Percentiles rank a stretch among this genome's conserved stretches.
Evolutionary conservation across 2,797 vertebrate genomes (phyloP).

Genomic region (Chanos chanos): DNA sequence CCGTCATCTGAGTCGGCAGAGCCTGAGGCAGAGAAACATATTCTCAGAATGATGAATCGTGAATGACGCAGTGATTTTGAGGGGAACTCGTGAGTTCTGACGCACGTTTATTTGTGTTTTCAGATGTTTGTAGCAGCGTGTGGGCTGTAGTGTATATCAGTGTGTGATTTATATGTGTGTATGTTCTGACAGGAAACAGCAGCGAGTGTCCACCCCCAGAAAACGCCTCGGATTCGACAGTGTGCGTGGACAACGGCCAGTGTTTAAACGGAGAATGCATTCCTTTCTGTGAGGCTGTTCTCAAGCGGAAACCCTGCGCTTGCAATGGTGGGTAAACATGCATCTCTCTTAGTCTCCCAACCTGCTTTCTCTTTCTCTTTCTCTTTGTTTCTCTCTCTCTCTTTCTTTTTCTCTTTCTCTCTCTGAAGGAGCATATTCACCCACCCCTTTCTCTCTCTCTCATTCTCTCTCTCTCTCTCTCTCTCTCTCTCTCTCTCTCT

Average conservation of each 20-base stretch:
- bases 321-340: slow-evolving; percentile 80
- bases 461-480: not conserved
- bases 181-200: slow-evolving; percentile 73
- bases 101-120: too few species aligned
- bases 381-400: too few species aligned
- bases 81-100: too few species aligned
- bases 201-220: slow-evolving; percentile 87
- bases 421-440: too few species aligned
- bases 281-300: slow-evolving; percentile 87
- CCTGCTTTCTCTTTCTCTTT: too few species aligned
- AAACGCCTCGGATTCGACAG: slow-evolving; percentile 77
- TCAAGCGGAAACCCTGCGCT: slow-evolving; percentile 80
- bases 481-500: not conserved
- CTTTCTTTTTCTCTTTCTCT: not conserved
- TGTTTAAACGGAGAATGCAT: slow-evolving; percentile 84
- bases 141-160: too few species aligned
- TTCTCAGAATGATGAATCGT: too few species aligned
- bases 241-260: slow-evolving; percentile 88
- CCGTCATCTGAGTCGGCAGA: too few species aligned
- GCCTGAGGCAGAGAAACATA: too few species aligned
- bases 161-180: too few species aligned
- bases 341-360: not conserved
- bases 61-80: too few species aligned
- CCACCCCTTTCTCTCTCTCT: not conserved
- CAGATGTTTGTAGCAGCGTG: too few species aligned